Percentiles rank a stretch among this genome's conserved stretches.
These are phyloP conservation scores for Eupithecia pulchellata DNA, from an alignment of 2,888 invertebrate genomes.

Conservation along the genomic window DNA sequence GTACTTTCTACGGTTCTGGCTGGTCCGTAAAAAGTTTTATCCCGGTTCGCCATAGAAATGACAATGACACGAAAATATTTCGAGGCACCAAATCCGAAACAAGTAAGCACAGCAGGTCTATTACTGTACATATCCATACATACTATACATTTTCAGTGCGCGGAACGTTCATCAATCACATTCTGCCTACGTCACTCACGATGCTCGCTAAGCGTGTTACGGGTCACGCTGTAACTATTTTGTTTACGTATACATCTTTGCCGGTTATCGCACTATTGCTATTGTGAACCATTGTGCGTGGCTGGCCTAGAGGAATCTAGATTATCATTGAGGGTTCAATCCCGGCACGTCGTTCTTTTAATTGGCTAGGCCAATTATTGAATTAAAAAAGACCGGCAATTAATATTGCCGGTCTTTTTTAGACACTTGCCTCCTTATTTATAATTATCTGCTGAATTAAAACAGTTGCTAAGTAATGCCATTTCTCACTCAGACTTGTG, in stretches of 20 bases:
- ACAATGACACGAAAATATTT: background rate
- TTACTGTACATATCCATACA: slow-evolving; percentile 9
- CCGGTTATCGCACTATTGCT: background rate
- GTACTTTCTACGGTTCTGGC: background rate
- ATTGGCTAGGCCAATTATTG: too few species aligned
- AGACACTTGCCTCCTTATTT: too few species aligned
- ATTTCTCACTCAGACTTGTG: too few species aligned
- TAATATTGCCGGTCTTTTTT: too few species aligned
- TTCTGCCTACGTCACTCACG: slow-evolving; percentile 29
- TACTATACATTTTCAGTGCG: slow-evolving; percentile 19
- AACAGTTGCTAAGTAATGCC: too few species aligned
- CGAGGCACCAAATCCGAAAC: background rate
- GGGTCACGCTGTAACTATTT: slow-evolving; percentile 17
- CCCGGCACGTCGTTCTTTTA: background rate
- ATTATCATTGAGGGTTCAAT: background rate
- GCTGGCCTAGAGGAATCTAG: background rate
- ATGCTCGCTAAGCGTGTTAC: slow-evolving; percentile 12
- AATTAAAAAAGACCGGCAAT: too few species aligned
- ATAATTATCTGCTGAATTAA: too few species aligned
- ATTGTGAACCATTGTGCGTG: background rate
- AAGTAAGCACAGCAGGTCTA: slow-evolving; percentile 9
- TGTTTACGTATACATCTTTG: background rate
- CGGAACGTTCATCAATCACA: slow-evolving; percentile 36
- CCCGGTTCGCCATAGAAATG: background rate
- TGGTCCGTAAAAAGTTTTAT: background rate